Evolutionary conservation across 1,140 invertebrate species (phyloP).

Genomic region (Conopomorpha cramerella): DNA sequence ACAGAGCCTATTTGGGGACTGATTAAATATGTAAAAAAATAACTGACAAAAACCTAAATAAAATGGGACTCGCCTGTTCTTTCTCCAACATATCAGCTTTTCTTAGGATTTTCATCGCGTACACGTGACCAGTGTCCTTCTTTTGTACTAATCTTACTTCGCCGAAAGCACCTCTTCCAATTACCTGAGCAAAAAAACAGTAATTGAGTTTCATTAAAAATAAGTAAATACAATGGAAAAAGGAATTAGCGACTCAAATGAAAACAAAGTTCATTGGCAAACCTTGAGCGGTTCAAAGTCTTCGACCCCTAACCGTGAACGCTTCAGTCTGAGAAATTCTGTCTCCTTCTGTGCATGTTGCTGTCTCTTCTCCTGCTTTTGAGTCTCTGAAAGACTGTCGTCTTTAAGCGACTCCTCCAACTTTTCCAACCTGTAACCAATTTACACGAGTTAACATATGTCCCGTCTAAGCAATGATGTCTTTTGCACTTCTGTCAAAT

Average conservation of each 20-base stretch:
- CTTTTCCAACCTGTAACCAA: conserved; percentile 73
- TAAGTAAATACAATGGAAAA: no score
- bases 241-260: not conserved
- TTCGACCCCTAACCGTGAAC: conserved; percentile 94
- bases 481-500: no score
- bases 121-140: conserved; percentile 99
- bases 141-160: conserved; percentile 99
- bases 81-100: conserved; percentile 99
- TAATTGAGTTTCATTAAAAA: not conserved
- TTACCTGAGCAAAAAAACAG: conserved; percentile 60
- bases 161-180: conserved; percentile 96
- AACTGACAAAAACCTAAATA: not conserved
- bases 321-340: conserved; percentile 94
- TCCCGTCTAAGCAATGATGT: no score
- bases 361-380: conserved; percentile 85
- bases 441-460: not conserved
- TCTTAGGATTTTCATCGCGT: conserved; percentile 99
- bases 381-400: conserved; percentile 84
- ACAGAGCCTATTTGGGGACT: not conserved
- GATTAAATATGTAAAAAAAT: not conserved
- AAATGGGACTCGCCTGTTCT: no score
- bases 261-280: conserved; percentile 3
- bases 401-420: conserved; percentile 94
- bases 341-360: conserved; percentile 98
- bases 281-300: conserved; percentile 98